Conservation (phyloP, 2,888 invertebrate genomes). For the Drosophila nigritarsus region DNA sequence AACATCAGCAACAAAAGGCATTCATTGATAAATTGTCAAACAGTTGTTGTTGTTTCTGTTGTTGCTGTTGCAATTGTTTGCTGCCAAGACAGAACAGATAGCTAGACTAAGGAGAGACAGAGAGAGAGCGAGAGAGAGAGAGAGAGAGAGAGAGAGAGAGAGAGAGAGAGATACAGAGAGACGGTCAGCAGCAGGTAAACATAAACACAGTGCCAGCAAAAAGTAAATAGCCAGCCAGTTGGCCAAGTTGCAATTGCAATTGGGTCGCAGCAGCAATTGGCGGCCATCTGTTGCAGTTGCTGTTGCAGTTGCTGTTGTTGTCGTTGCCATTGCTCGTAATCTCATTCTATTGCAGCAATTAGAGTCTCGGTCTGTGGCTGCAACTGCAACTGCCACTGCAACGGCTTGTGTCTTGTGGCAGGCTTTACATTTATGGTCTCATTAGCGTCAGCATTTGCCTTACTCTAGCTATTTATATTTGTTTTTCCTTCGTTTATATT, state of each 20-base stretch:
- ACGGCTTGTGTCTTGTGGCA: constrained; percentile 39
- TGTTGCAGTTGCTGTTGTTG: constrained; percentile 35
- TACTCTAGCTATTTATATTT: constrained; percentile 22
- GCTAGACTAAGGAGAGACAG: constrained; percentile 3
- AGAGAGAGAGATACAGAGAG: constrained; percentile 12
- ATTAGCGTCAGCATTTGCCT: constrained; percentile 67
- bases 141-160: constrained; percentile 18
- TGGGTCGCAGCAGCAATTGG: constrained; percentile 69
- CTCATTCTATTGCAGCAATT: constrained; percentile 76
- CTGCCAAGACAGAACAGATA: constrained; percentile 4
- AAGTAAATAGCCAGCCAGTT: constrained; percentile 67
- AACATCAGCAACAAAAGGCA: constrained; percentile 37
- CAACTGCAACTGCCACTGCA: constrained; percentile 6
- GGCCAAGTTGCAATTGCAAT: constrained; percentile 61
- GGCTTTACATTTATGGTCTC: constrained; percentile 70
- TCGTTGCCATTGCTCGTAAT: constrained; percentile 52
- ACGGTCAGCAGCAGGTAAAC: constrained; percentile 61
- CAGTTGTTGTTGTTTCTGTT: constrained; percentile 56
- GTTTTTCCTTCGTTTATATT: constrained; percentile 27
- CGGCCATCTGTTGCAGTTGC: constrained; percentile 70
- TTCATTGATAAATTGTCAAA: constrained; percentile 79
- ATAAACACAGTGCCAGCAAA: constrained; percentile 67
- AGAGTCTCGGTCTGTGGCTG: constrained; percentile 57
- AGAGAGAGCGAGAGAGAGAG: constrained; percentile 9
- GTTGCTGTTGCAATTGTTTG: constrained; percentile 59